Base-by-base conservation (phyloP, 1,140 invertebrate genomes). In the Anastrepha ludens region DNA sequence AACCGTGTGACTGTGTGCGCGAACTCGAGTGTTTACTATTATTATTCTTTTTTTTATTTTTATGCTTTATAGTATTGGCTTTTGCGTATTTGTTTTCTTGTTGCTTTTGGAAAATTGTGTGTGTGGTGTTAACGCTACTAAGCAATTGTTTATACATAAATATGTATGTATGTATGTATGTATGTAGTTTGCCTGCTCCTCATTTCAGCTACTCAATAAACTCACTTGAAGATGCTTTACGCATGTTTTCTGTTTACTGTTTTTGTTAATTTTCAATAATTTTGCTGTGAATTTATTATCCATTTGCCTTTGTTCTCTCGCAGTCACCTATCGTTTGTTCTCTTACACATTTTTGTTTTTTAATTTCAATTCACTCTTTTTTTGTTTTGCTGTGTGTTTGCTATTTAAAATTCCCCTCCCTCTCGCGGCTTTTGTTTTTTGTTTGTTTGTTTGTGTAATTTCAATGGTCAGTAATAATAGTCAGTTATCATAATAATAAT, bases 51-150 rank as follows among this genome's bases (percentile, higher is more conserved):
- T 74, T 70, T 20, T 55, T 4, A 3, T 13, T 47, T 47, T 55
- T 74, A 29, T 74, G 5, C 44, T 44, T 74, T 41, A 74, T n/a
- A 13, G 74, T 55, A 55, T 81, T 81, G 74, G 74, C 74, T 81
- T 41, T 81, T 17, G 6, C 29, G 3, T 20, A 11, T 74, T 44
- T 74, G 17, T 50, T 85, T 89, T 17, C 11, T 88, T 70, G 39
- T 89, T 90, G 88, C 87, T 89, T 55, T 89, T 89, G 94, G 95
- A 94, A 95, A 95, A 95, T 94, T 94, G 94, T 94, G 94, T 94
- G 60, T 67, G 70, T 88, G 59, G 87, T 86, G 50, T 86, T 86
- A 4, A 41, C 85, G 60, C 58, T 86, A 64, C 64, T 86, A 62
- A 86, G 64, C 50, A 81, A n/a, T 87, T 47, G 64, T 67, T 64